Evolutionary conservation across 2,888 invertebrate species (phyloP).

Genomic region (Acheta domesticus): DNA sequence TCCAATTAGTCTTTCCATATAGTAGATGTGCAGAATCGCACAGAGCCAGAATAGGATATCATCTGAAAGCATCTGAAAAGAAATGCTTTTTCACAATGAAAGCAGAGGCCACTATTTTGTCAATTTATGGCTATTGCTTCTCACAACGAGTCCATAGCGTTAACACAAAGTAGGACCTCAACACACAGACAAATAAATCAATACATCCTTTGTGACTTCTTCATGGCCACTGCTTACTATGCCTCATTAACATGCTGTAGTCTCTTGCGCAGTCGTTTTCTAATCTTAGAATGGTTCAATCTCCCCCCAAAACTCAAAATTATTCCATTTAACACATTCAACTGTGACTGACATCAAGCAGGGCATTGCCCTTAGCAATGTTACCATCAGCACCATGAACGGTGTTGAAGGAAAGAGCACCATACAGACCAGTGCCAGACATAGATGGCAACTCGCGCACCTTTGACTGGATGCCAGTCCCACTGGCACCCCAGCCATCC

Average conservation of each 20-base stretch:
- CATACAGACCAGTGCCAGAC: slow-evolving; percentile 53
- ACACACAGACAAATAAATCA: not conserved
- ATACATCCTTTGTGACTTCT: slow-evolving; percentile 21
- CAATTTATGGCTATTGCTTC: not conserved
- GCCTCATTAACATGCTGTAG: slow-evolving; percentile 20
- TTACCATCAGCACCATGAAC: slow-evolving; percentile 52
- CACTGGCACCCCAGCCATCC: slow-evolving; percentile 24
- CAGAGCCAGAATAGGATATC: too few species aligned
- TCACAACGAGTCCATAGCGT: not conserved
- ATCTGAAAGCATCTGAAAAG: not conserved
- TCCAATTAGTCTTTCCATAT: slow-evolving; percentile 19
- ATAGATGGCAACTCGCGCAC: slow-evolving; percentile 56
- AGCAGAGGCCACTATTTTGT: not conserved
- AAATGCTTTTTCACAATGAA: not conserved
- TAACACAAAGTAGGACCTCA: slow-evolving; percentile 4
- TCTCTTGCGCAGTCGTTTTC: not conserved
- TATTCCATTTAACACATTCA: slow-evolving; percentile 37
- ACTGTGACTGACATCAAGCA: slow-evolving; percentile 36
- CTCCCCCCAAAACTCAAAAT: not conserved
- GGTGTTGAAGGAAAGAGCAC: slow-evolving; percentile 58
- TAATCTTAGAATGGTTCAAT: slow-evolving; percentile 26
- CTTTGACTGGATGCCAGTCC: slow-evolving; percentile 42
- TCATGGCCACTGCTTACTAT: slow-evolving; percentile 21
- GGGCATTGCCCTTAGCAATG: slow-evolving; percentile 36
- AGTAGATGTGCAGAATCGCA: not conserved